Base-by-base conservation (phyloP, 2,797 vertebrate genomes). In the Microchirus variegatus region DNA sequence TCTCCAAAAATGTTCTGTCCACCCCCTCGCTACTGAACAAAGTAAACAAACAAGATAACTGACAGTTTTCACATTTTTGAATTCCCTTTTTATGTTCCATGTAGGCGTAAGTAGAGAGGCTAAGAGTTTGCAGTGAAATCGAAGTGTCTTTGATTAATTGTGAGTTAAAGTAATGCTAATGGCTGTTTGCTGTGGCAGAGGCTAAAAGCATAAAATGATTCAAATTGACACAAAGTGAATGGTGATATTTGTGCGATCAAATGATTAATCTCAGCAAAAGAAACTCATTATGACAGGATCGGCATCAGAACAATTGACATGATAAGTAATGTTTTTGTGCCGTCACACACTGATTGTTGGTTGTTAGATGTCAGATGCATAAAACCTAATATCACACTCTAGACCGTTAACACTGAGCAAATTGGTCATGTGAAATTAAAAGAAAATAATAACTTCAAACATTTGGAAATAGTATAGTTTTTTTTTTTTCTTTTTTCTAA, bases 1-100 rank as follows among this genome's bases (percentile, higher is more conserved):
- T 73, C 59, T 60, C 43, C 74, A 86, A 87, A 77, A 83, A 78
- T 69, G 48, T 68, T 67, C 78, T 77, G 62, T 84, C 80, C 81
- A 59, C 82, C 78, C 62, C 70, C 77, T 70, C 44, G 59, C 36
- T 31, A 50, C 16, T 18, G 54, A 65, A 75, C 59, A 70, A 73
- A 70, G 70, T 74, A 80, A 82, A 82, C 61, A 80, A 73, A 74
- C 67, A 65, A 66, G 53, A 54, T 58, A 52, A 44, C 18, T 35
- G 49, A 31, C 41, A 42, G 35, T 75, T 71, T 67, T 59, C 36
- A 52, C 16, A 64, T 69, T 74, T 69, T 74, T 13, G 70, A 10
- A 57, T 61, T 78, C 57, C 49, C 12, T 38, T 36, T 63, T 44
- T 66, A 68, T 71, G 56, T 35, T 44, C 49, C 35, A 53, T 49